Percentiles rank a stretch among this genome's conserved stretches.
Evolutionary conservation across 2,888 invertebrate species (phyloP).

Genomic region (Melieria crassipennis): DNA sequence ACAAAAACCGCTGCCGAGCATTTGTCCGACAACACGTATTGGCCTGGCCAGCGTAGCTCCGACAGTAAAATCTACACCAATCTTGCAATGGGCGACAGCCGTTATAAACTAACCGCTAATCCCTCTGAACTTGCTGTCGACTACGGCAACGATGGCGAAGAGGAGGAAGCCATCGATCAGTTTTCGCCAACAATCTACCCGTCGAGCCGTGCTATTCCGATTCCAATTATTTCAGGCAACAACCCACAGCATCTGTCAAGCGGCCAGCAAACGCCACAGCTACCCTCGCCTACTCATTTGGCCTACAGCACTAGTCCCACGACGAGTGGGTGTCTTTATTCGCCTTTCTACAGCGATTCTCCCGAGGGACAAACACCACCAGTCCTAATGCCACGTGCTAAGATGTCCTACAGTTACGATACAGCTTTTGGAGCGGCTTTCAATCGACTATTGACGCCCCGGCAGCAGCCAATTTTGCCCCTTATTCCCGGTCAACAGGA

Average conservation of each 20-base stretch:
- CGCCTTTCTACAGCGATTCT: conserved; percentile 59
- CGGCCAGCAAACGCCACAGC: conserved; percentile 37
- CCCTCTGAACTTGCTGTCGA: conserved; percentile 19
- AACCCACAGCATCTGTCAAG: conserved; percentile 53
- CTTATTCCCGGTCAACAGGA: conserved; percentile 35
- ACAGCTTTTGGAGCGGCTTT: conserved; percentile 50
- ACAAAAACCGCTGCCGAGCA: conserved; percentile 52
- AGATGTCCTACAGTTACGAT: conserved; percentile 58
- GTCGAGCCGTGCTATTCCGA: conserved; percentile 55
- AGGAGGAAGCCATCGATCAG: conserved; percentile 54
- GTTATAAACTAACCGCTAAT: conserved; percentile 43
- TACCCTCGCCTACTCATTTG: conserved; percentile 44
- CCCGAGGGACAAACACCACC: conserved; percentile 45
- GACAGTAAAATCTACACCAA: conserved; percentile 53
- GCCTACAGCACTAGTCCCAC: conserved; percentile 60
- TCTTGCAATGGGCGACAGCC: conserved; percentile 50
- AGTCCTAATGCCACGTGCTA: conserved; percentile 23
- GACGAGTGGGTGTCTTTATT: conserved; percentile 48
- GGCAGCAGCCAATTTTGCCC: neutral
- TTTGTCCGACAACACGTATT: conserved; percentile 27
- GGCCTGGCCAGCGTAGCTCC: conserved; percentile 36
- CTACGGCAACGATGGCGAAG: conserved; percentile 43
- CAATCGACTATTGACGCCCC: conserved; percentile 42
- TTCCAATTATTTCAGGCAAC: conserved; percentile 57
- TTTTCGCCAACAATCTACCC: conserved; percentile 58